Base-by-base conservation (phyloP, 1,140 invertebrate species). In the Agrypnia vestita region DNA sequence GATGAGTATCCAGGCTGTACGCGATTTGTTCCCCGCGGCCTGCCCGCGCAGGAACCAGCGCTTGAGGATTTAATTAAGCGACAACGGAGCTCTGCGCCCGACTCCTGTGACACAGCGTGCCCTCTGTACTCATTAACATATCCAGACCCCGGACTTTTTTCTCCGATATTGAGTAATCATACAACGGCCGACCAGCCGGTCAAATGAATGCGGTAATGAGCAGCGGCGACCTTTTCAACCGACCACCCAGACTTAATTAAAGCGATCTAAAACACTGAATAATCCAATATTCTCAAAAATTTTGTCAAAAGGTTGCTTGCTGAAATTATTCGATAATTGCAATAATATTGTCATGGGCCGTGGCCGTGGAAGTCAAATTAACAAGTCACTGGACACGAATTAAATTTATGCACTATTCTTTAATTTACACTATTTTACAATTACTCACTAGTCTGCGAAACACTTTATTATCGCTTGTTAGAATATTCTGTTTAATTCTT, bases 41-140 rank as follows among this genome's bases (percentile, higher is more conserved):
- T 17, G n/a, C 19, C 25, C 25, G 44, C 17, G 10, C 44, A 15
- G 17, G 1, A 49, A 15, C 4, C 43, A 47, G 49, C 49, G 51
- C 47, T 73, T 55, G 69, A 73, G 55, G 73, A 11, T 61, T 75
- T 75, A 75, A 75, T 75, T 75, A 75, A 75, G 73, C 53, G 73
- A 56, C 73, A 61, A 47, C 55, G 44, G 21, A 73, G 53, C 19
- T 71, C 67, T 13, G 13, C 43, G 67, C 35, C 19, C 17, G 35
- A n/a, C 43, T 25, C 71, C 73, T 35, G 62, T 67, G 69, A 75
- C 73, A 75, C 51, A 0, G n/a, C 15, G 4, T 75, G 73, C 73
- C 73, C 73, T 67, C 55, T 75, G 56, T 35, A 35, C 51, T n/a
- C 64, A 69, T 69, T 69, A 11, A 47, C 64, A 69, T 69, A 47